These are phyloP conservation scores for Danaus melanippus DNA, from an alignment of 1,140 invertebrate genomes.

Conservation along the genomic window DNA sequence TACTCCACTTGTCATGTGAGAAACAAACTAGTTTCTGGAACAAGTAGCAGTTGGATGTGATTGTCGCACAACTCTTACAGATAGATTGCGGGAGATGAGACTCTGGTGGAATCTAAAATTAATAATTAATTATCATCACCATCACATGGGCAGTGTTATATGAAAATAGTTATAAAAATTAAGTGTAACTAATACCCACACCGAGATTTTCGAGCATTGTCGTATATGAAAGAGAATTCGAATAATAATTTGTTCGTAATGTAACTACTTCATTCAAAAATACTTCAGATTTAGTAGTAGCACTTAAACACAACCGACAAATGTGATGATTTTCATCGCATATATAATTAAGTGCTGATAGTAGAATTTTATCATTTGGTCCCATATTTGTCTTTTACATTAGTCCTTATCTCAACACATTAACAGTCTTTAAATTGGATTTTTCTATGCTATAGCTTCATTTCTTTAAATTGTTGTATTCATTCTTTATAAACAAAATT, in stretches of 20 bases:
- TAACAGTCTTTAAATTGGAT: no score
- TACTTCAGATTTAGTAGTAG: constrained; percentile 28
- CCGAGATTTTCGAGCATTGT: constrained; percentile 38
- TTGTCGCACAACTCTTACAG: constrained; percentile 36
- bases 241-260: constrained; percentile 31
- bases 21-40: constrained; percentile 37
- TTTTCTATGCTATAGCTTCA: no score
- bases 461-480: no score
- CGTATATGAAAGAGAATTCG: constrained; percentile 30
- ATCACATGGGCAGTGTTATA: no score
- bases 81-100: constrained; percentile 35
- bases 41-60: constrained; percentile 36
- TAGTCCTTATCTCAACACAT: no score
- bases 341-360: constrained; percentile 36
- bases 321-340: constrained; percentile 36
- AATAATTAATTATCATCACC: neutral
- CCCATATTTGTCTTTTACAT: constrained; percentile 18
- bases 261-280: constrained; percentile 28
- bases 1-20: constrained; percentile 36
- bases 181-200: constrained; percentile 27
- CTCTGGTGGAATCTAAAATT: constrained; percentile 37
- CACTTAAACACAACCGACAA: constrained; percentile 52
- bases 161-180: no score
- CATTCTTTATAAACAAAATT: no score
- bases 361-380: constrained; percentile 13